These are phyloP conservation scores for Sylvia atricapilla DNA, from an alignment of 2,113 vertebrate genomes.

Conservation along the genomic window DNA sequence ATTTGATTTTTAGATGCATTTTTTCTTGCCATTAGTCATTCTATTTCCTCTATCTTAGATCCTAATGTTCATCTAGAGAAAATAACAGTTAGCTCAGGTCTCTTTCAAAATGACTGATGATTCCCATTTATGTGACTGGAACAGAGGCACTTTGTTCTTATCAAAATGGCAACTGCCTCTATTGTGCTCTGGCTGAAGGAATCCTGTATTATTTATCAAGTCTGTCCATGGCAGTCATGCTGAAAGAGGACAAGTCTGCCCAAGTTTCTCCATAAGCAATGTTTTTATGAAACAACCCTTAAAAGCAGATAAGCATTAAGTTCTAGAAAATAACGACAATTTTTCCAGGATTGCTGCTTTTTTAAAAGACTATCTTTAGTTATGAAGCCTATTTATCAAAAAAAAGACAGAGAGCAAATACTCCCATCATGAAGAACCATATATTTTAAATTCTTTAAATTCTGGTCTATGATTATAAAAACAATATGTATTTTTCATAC, in stretches of 20 bases:
- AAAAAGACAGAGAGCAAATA: neutral
- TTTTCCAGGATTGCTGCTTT: neutral
- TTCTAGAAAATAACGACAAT: neutral
- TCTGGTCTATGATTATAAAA: neutral
- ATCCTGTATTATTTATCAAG: neutral
- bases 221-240: neutral
- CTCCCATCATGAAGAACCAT: neutral
- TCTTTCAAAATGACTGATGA: slow-evolving; percentile 41
- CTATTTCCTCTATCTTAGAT: neutral
- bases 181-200: neutral
- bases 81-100: slow-evolving; percentile 21
- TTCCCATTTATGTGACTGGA: slow-evolving; percentile 5
- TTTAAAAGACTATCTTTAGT: neutral
- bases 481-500: neutral
- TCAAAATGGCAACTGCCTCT: slow-evolving; percentile 34
- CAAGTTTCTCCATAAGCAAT: neutral
- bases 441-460: neutral
- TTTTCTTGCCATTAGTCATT: slow-evolving; percentile 12
- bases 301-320: neutral
- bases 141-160: slow-evolving; percentile 29
- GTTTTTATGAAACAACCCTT: neutral
- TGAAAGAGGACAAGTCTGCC: neutral
- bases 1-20: neutral
- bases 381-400: neutral
- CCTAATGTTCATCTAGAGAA: slow-evolving; percentile 18